Conservation (phyloP, 2,113 vertebrate species). For the Mohoua ochrocephala region DNA sequence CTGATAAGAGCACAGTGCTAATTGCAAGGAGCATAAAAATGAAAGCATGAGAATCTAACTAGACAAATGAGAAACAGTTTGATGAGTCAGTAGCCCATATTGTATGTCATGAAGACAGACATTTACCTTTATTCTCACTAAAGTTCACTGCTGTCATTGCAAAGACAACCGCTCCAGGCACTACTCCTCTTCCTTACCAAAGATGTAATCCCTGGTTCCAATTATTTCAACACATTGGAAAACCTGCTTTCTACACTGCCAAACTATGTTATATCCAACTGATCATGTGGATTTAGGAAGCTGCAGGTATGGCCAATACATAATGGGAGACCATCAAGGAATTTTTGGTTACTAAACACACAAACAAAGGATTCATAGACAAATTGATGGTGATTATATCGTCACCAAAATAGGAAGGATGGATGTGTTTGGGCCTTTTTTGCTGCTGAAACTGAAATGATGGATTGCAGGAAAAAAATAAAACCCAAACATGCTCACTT, state of each 20-base stretch:
- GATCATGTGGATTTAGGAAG: not conserved
- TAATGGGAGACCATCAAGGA: not conserved
- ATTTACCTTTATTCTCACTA: not conserved
- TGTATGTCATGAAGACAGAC: not conserved
- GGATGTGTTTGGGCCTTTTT: not conserved
- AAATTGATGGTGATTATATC: not conserved
- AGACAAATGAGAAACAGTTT: not conserved
- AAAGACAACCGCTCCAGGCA: not conserved
- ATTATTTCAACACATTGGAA: not conserved
- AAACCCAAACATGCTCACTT: accelerated
- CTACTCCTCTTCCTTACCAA: not conserved
- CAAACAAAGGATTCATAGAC: not conserved
- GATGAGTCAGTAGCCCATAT: not conserved
- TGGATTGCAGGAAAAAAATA: not conserved
- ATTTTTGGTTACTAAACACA: not conserved
- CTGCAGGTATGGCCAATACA: not conserved
- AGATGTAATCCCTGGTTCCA: not conserved
- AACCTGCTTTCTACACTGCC: not conserved
- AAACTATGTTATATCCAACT: not conserved
- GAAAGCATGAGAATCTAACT: not conserved
- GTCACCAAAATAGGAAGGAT: not conserved
- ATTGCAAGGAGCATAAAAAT: not conserved
- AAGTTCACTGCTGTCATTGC: not conserved
- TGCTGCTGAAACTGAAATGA: not conserved
- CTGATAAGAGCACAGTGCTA: not conserved